A percentile compares a stretch with the other conserved stretches of the same genome.
Conservation (phyloP, 2,888 invertebrate species). For the Hartigia nigra region DNA sequence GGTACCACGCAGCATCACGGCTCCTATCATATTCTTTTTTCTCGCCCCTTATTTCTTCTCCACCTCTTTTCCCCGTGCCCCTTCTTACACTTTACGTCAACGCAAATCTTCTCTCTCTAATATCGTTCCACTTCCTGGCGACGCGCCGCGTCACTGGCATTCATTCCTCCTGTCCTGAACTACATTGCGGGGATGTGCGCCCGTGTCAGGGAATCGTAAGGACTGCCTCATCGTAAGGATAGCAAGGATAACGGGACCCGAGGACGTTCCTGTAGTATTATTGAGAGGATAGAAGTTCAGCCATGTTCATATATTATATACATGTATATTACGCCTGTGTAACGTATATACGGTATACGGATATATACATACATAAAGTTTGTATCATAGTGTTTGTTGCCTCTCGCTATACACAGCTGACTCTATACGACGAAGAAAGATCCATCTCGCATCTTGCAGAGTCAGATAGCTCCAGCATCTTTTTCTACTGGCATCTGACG, state of each 20-base stretch:
- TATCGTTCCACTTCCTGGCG: not conserved
- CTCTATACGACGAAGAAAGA: not conserved
- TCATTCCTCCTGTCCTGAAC: not conserved
- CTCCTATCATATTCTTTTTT: not conserved
- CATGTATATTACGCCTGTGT: too few species aligned
- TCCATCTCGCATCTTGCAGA: not conserved
- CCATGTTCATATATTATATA: not conserved
- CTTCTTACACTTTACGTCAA: not conserved
- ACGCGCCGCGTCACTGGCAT: not conserved
- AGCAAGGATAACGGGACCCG: not conserved
- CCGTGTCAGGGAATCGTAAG: not conserved
- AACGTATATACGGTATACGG: not conserved
- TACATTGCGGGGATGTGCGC: not conserved
- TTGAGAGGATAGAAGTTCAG: not conserved
- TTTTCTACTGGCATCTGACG: not conserved
- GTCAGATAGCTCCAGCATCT: not conserved
- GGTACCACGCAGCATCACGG: constrained; percentile 14
- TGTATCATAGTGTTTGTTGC: not conserved
- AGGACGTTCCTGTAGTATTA: not conserved
- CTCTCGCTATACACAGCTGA: not conserved
- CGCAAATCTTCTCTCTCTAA: not conserved
- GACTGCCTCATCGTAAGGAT: not conserved
- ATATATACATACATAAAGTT: too few species aligned
- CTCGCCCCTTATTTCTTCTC: not conserved
- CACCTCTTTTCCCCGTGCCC: not conserved